These are phyloP conservation scores for Drosophila pseudoananassae DNA, from an alignment of 1,140 invertebrate genomes.

Conservation along the genomic window DNA sequence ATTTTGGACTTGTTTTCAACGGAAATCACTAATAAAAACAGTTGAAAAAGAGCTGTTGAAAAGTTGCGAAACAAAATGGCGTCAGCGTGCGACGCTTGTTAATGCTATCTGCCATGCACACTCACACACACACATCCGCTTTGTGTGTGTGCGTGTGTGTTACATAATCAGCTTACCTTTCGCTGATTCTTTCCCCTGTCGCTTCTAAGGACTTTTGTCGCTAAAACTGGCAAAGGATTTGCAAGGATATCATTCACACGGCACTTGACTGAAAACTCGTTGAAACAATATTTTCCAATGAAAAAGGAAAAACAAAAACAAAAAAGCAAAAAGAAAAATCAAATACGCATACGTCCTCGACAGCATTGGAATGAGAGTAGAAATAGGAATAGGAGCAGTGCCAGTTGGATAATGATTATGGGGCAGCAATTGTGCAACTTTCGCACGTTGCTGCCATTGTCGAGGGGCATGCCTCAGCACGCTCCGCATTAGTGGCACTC, in stretches of 20 bases:
- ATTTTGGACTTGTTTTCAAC: conserved; percentile 71
- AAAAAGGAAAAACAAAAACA: not conserved
- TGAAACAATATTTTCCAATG: conserved; percentile 1
- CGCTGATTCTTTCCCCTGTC: conserved; percentile 29
- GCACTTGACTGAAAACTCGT: conserved; percentile 22
- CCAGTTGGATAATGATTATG: conserved; percentile 37
- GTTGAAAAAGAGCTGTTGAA: conserved; percentile 73
- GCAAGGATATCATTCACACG: conserved; percentile 48
- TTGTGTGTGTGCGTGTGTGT: conserved; percentile 22
- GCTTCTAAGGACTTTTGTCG: conserved; percentile 51
- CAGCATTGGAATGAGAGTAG: no score
- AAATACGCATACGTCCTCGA: no score
- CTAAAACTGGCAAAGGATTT: conserved; percentile 50
- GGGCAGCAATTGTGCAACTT: conserved; percentile 18
- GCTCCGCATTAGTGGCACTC: conserved; percentile 37
- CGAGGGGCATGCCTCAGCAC: conserved; percentile 28
- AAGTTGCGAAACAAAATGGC: conserved; percentile 79
- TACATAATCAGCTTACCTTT: conserved; percentile 78
- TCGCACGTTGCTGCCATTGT: conserved; percentile 28
- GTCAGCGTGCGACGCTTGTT: conserved; percentile 62
- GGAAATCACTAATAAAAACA: conserved; percentile 80
- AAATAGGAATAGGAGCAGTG: not conserved
- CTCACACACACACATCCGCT: conserved; percentile 11
- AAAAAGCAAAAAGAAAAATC: not conserved
- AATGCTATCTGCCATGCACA: conserved; percentile 62